Conservation (phyloP, 2,888 invertebrate genomes). For the Mythimna lalbum region DNA sequence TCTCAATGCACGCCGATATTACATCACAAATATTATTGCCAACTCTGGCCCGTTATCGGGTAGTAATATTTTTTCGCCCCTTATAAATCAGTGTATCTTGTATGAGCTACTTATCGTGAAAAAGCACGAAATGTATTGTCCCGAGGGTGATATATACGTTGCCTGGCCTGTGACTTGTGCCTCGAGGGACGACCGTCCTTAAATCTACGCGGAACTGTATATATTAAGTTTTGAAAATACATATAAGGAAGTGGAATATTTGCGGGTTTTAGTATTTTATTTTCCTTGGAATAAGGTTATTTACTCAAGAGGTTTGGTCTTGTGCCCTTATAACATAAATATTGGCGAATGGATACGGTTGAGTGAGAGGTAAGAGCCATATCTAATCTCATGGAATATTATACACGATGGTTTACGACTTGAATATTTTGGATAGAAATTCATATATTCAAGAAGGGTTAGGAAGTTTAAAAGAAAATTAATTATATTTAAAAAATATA, state of each 20-base stretch:
- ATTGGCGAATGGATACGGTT: slow-evolving; percentile 25
- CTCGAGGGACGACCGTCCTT: slow-evolving; percentile 69
- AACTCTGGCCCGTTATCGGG: slow-evolving; percentile 67
- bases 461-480: neutral
- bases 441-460: neutral
- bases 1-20: slow-evolving; percentile 63
- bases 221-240: slow-evolving; percentile 66
- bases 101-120: slow-evolving; percentile 84
- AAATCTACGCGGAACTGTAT: slow-evolving; percentile 64
- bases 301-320: slow-evolving; percentile 41
- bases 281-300: slow-evolving; percentile 54
- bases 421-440: neutral
- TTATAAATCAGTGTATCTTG: slow-evolving; percentile 86
- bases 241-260: slow-evolving; percentile 53
- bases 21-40: slow-evolving; percentile 63
- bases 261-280: slow-evolving; percentile 52
- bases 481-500: neutral
- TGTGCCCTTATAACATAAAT: slow-evolving; percentile 36
- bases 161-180: slow-evolving; percentile 75
- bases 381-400: slow-evolving; percentile 27
- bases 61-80: slow-evolving; percentile 78
- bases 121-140: slow-evolving; percentile 84
- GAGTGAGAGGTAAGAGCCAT: slow-evolving; percentile 27
- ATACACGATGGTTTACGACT: slow-evolving; percentile 10
- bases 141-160: slow-evolving; percentile 80